These are phyloP conservation scores for Lasioglossum pauxillum DNA, from an alignment of 2,888 invertebrate genomes.

Conservation along the genomic window DNA sequence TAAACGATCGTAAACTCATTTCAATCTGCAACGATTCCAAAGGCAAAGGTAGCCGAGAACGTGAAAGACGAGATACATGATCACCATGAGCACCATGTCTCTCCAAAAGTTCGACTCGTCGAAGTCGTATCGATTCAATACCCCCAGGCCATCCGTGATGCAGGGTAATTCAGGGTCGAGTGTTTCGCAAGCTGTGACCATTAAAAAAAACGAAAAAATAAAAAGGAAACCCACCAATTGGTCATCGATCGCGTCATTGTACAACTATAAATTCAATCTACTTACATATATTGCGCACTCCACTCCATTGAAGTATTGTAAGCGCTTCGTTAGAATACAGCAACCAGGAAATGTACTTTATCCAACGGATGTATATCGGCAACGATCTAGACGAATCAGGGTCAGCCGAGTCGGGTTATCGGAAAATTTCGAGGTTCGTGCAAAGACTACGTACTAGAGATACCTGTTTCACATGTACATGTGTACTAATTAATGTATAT, in stretches of 20 bases:
- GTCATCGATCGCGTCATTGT: neutral
- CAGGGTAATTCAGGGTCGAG: slow-evolving; percentile 89
- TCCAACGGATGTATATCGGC: slow-evolving; percentile 90
- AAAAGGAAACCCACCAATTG: neutral
- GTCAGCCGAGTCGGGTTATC: neutral
- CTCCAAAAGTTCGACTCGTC: slow-evolving; percentile 87
- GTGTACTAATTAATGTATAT: too few relatives aligned
- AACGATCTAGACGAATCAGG: slow-evolving; percentile 86
- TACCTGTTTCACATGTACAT: too few relatives aligned
- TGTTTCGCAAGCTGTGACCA: slow-evolving; percentile 86
- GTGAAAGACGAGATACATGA: slow-evolving; percentile 90
- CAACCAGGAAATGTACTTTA: slow-evolving; percentile 93
- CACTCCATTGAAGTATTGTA: slow-evolving; percentile 93
- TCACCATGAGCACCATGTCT: slow-evolving; percentile 88
- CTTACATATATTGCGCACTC: slow-evolving; percentile 90
- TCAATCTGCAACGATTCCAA: slow-evolving; percentile 85
- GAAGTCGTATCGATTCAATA: slow-evolving; percentile 91
- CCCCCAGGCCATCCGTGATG: slow-evolving; percentile 89
- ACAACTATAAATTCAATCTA: slow-evolving; percentile 49
- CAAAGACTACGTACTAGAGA: slow-evolving; percentile 58
- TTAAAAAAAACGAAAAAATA: slow-evolving; percentile 37
- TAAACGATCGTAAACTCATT: neutral
- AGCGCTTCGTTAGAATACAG: slow-evolving; percentile 94
- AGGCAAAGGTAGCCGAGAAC: slow-evolving; percentile 89
- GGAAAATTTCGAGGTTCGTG: neutral